A percentile compares a stretch with the other conserved stretches of the same genome.
These are phyloP conservation scores for Macroglossus sobrinus DNA, from an alignment of 2,113 vertebrate genomes.

Conservation along the genomic window DNA sequence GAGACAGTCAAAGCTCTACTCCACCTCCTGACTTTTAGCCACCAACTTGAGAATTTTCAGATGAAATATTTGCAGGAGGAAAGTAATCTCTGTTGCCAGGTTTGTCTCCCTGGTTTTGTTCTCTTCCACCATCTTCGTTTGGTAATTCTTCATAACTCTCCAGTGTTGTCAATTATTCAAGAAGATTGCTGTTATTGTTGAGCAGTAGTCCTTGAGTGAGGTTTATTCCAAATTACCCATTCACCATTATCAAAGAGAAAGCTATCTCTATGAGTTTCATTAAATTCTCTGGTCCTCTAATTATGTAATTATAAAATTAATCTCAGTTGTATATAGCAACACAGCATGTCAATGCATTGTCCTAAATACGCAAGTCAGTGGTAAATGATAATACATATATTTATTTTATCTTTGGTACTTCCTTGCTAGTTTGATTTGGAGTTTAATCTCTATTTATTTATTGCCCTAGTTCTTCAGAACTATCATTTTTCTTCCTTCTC, in stretches of 20 bases:
- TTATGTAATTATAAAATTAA: neutral
- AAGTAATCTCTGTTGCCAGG: rapidly evolving
- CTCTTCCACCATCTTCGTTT: neutral
- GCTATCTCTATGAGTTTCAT: neutral
- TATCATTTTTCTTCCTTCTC: neutral
- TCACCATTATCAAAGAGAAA: neutral
- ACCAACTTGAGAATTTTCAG: neutral
- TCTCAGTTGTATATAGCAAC: neutral
- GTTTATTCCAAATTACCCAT: neutral
- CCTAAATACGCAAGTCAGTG: neutral
- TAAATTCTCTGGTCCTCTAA: neutral
- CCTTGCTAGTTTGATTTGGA: neutral
- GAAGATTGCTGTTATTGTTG: neutral
- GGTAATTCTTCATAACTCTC: neutral
- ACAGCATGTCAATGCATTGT: neutral
- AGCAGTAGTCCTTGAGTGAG: neutral
- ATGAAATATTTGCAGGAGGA: neutral
- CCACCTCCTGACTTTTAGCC: neutral
- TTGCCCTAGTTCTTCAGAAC: neutral
- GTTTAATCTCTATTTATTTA: neutral
- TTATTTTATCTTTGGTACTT: neutral
- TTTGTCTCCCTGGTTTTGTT: neutral
- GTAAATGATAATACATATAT: neutral
- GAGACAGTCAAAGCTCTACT: neutral
- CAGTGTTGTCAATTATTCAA: neutral